Evolutionary conservation across 2,888 invertebrate genomes (phyloP), one percentile per base, ranked within the genome.

Genomic region (Xanthorhoe designata): DNA sequence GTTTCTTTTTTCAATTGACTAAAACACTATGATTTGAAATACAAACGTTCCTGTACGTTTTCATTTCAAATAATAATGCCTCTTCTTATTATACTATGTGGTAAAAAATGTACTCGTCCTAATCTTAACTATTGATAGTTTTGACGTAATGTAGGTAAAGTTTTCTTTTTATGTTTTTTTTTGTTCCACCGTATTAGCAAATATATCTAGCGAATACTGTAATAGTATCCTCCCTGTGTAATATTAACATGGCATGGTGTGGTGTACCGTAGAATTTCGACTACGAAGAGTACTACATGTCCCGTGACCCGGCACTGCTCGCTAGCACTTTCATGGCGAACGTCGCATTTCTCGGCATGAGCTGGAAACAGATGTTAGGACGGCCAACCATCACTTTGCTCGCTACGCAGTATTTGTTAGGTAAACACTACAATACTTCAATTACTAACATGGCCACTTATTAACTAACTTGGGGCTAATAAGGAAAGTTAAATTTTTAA

Each of bases 321-420:
- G 97, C 98, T 87, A 98, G 98, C 94, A 98, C 97, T 88, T 97
- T 99, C 92, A 97, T 96, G 87, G 97, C 97, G 83, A 98, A 98
- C 94, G 95, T 99, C 90, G 97, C 98, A 80, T 98, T 98, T 94
- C 95, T 99, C 90, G 97, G 98, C 91, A 97, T 97, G 95, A 98
- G 97, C 94, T 99, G 99, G 99, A 97, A 97, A 88, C 96, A 97
- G 92, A 98, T 98, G 96, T 96, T 99, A 90, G 99, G 99, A 85
- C 95, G 99, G 82, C 99, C 99, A 74, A 97, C 98, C 79, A 96
- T 98, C 91, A 97, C 98, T 78, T 95, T 98, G 92, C 96, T 97
- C 91, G 96, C 97, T 87, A 97, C 97, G 88, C 96, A 96, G 91
- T 96, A 96, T 93, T 94, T 96, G 94, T 94, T 97, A 96, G 97